A percentile compares a stretch with the other conserved stretches of the same genome.
These are phyloP conservation scores for Dicranocentrus wangi DNA, from an alignment of 2,888 invertebrate genomes.

Conservation along the genomic window DNA sequence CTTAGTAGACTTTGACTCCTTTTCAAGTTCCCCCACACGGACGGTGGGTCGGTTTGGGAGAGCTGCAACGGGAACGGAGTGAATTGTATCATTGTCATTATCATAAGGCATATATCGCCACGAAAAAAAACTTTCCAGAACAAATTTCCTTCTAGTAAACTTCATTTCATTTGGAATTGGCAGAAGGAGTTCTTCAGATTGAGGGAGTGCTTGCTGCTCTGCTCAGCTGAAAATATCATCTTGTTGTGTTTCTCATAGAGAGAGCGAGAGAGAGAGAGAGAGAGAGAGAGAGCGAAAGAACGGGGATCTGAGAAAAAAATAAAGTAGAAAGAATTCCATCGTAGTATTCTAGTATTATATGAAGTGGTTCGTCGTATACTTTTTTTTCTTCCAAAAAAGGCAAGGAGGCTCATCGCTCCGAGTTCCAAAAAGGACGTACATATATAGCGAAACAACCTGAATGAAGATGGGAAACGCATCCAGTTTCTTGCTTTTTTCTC, in stretches of 20 bases:
- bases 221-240: no score
- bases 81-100: constrained; percentile 21
- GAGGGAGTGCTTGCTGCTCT: constrained; percentile 21
- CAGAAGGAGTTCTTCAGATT: constrained; percentile 44
- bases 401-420: no score
- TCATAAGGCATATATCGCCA: not conserved
- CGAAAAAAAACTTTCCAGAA: not conserved
- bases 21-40: constrained; percentile 2
- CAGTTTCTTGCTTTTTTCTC: constrained; percentile 6
- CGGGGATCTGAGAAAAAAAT: not conserved
- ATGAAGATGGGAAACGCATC: constrained; percentile 15
- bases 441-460: constrained; percentile 4
- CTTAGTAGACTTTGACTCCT: not conserved
- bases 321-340: not conserved
- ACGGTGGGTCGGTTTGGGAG: no score
- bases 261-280: not conserved
- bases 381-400: no score
- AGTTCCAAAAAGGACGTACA: no score
- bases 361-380: no score
- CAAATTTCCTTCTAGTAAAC: constrained; percentile 43
- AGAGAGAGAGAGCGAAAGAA: not conserved
- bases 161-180: constrained; percentile 48
- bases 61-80: no score
- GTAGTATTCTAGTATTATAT: not conserved
- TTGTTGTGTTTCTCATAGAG: not conserved